Evolutionary conservation across 2,888 invertebrate genomes (phyloP).

Genomic region (Rotaria sp.): DNA sequence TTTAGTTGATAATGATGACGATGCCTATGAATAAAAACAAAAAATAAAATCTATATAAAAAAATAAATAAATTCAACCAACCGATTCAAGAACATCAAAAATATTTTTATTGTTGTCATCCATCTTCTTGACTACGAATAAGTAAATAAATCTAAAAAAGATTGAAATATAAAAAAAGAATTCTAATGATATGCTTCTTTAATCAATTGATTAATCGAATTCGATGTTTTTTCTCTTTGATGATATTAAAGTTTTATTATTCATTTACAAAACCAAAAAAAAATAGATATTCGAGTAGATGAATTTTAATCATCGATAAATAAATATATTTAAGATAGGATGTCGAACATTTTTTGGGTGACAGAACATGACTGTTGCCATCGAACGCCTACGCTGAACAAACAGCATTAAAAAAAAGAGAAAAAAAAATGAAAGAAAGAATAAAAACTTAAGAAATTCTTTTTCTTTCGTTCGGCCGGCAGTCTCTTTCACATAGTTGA

Average conservation of each 20-base stretch:
- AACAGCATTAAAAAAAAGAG: neutral
- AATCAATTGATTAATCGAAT: neutral
- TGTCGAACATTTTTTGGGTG: neutral
- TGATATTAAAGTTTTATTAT: neutral
- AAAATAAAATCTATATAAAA: neutral
- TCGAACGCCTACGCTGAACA: neutral
- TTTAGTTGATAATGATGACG: neutral
- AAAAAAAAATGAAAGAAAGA: neutral
- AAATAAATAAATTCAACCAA: neutral
- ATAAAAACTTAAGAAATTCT: neutral
- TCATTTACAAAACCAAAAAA: neutral
- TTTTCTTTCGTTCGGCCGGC: neutral
- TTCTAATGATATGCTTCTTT: neutral
- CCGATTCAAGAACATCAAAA: neutral
- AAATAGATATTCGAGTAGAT: neutral
- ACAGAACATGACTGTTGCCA: neutral
- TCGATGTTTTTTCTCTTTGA: neutral
- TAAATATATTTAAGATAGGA: neutral
- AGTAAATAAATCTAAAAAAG: neutral
- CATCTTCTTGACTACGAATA: slow-evolving; percentile 7
- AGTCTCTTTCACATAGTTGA: neutral
- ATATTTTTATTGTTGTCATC: slow-evolving; percentile 9
- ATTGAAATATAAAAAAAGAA: neutral
- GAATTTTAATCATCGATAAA: neutral
- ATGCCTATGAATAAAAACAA: neutral